These are phyloP conservation scores for Chrysolina haemoptera DNA, from an alignment of 2,888 invertebrate genomes.

Conservation along the genomic window DNA sequence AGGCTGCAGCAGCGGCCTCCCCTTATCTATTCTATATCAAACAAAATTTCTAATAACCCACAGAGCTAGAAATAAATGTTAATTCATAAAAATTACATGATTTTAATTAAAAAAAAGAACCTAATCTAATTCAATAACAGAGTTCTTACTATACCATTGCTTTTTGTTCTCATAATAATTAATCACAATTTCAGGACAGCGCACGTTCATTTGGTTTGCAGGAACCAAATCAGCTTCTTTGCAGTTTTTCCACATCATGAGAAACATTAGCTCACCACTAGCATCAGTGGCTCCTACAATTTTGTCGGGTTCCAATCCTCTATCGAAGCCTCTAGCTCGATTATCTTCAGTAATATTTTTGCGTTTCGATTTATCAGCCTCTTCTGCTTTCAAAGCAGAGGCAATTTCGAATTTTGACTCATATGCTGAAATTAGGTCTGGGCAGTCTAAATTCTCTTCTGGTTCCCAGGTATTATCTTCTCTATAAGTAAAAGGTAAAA, in stretches of 20 bases:
- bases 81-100: neutral
- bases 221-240: conserved; percentile 78
- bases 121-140: conserved; percentile 64
- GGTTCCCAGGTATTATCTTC: conserved; percentile 89
- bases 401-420: conserved; percentile 60
- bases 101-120: neutral
- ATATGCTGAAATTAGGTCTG: conserved; percentile 76
- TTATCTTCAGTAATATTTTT: conserved; percentile 68
- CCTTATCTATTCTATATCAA: too few species aligned
- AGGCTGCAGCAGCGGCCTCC: too few species aligned
- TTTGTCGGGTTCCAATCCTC: conserved; percentile 85
- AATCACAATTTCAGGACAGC: conserved; percentile 77
- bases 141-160: conserved; percentile 62
- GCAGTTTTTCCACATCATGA: conserved; percentile 88
- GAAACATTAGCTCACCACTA: conserved; percentile 89
- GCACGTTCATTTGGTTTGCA: conserved; percentile 75
- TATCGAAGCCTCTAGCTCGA: conserved; percentile 81
- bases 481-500: conserved; percentile 53
- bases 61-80: too few species aligned
- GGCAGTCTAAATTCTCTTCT: conserved; percentile 83
- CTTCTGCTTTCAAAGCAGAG: conserved; percentile 54
- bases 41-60: too few species aligned
- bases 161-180: conserved; percentile 75
- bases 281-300: conserved; percentile 93
- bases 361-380: conserved; percentile 60